Base-by-base conservation (phyloP, 1,140 invertebrate species). In the Paralvinella palmiformis region DNA sequence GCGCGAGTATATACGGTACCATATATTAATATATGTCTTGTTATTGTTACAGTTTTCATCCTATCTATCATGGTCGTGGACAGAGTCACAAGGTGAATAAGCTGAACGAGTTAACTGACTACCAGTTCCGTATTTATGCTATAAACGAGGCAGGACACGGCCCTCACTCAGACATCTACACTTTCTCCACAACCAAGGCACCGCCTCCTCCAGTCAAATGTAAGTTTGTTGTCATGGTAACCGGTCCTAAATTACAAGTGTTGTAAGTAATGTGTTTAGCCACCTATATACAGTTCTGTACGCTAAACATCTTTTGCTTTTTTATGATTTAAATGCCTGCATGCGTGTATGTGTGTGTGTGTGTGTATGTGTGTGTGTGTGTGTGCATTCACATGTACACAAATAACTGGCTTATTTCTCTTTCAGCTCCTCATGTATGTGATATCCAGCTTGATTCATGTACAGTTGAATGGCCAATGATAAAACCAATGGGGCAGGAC, bases 71-170 rank as follows among this genome's bases (percentile, higher is more conserved):
- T 53, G 91, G 91, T 35, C 86, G 86, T 22, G 86, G 85, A 63
- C 85, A 87, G 63, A 86, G 85, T 62, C 89, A 86, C 78, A 91
- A 91, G 80, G 87, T 92, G 44, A 88, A 87, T 71, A 88, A 89
- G 76, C 79, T 94, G 64, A 85, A 87, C 66, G 91, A 94, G 78
- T 83, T 86, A 63, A 90, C 86, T 2, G 79, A 81, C 22, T 94
- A 94, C 77, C 85, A 84, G 71, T 93, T 94, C 80, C 84, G 90
- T 60, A 90, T 94, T 71, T 88, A 85, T 70, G 91, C 91, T 45
- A 85, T 86, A 59, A 92, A 91, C 78, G 88, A 89, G 74, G 90
- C 89, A 41, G 91, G 91, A 1, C 84, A 88, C 69, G 91, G 92
- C 24, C 86, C 87, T 17, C 91, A 85, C 80, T 90, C 89, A 1